A percentile compares a stretch with the other conserved stretches of the same genome.
Evolutionary conservation across 2,888 invertebrate species (phyloP).

Genomic region (Cyaniris semiargus): DNA sequence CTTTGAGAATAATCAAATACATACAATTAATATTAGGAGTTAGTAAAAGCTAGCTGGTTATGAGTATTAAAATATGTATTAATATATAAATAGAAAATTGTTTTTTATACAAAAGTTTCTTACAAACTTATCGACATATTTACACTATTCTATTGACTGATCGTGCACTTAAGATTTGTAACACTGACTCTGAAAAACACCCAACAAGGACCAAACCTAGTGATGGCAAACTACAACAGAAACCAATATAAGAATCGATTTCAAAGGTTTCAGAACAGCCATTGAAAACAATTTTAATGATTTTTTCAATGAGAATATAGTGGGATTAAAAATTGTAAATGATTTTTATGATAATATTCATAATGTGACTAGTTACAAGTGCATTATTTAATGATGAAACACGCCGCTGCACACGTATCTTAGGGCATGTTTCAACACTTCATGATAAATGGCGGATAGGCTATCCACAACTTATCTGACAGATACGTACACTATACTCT

Average conservation of each 20-base stretch:
- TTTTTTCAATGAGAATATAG: neutral
- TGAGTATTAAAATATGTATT: neutral
- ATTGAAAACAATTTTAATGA: neutral
- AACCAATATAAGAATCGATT: neutral
- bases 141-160: neutral
- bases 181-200: neutral
- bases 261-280: neutral
- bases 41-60: slow-evolving; percentile 19
- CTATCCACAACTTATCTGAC: too few relatives aligned
- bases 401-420: too few relatives aligned
- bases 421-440: too few relatives aligned
- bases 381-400: too few relatives aligned
- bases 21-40: neutral
- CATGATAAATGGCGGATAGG: too few relatives aligned
- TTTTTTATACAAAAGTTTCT: neutral
- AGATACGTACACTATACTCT: too few relatives aligned
- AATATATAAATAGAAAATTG: neutral
- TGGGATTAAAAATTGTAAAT: neutral
- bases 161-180: neutral
- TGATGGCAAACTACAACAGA: slow-evolving; percentile 21
- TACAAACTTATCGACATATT: neutral
- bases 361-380: neutral
- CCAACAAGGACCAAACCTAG: neutral
- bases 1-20: neutral
- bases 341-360: neutral